Percentiles rank a stretch among this genome's conserved stretches.
These are phyloP conservation scores for Odontothrips loti DNA, from an alignment of 2,888 invertebrate species.

Conservation along the genomic window DNA sequence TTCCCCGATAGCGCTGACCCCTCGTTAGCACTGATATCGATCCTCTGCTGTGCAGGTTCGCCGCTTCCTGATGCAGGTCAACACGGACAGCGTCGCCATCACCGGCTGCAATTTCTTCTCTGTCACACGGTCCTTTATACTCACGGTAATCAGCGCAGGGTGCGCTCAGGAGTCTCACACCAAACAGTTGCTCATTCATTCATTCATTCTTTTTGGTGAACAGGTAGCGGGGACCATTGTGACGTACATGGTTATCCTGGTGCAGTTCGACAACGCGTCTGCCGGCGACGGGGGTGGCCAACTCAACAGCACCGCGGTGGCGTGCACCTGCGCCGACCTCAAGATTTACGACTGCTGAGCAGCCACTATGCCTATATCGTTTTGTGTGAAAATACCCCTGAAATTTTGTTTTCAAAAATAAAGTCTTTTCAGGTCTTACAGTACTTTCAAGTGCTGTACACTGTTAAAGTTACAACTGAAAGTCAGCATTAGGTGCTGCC, in stretches of 20 bases:
- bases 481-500: no score
- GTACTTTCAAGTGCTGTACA: no score
- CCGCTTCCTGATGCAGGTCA: conserved; percentile 10
- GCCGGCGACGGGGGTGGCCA: background rate
- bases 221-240: conserved; percentile 12
- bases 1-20: background rate
- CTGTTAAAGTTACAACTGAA: no score
- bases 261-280: background rate
- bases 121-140: background rate
- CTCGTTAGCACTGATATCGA: background rate
- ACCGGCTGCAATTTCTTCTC: background rate
- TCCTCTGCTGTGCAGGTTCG: background rate
- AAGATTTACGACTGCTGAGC: background rate
- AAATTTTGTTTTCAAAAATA: background rate
- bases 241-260: conserved; percentile 13
- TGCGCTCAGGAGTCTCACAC: background rate
- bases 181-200: background rate
- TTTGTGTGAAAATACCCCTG: background rate
- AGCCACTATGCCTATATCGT: background rate
- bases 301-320: background rate
- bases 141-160: background rate
- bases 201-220: background rate
- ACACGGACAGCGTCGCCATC: background rate
- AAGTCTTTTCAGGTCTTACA: no score
- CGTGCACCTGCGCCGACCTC: background rate